phyloP scores from a whole-genome alignment of 2,797 vertebrate species.

The Coendou prehensilis region DNA sequence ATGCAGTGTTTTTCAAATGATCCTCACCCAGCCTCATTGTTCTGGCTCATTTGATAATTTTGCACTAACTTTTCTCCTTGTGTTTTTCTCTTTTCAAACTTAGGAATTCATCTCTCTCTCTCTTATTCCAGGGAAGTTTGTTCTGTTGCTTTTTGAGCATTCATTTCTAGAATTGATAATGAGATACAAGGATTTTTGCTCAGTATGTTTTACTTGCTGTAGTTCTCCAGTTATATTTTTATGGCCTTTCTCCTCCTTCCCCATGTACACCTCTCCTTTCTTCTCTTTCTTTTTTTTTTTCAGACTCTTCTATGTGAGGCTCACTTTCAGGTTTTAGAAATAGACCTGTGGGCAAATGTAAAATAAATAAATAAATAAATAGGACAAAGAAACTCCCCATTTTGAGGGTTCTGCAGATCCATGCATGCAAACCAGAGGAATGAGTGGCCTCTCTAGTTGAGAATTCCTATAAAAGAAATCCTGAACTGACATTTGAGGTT shows the following conservation, averaged over 20 bases:
- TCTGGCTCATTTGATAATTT: background rate
- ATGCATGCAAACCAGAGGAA: background rate
- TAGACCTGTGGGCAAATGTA: background rate
- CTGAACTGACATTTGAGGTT: background rate
- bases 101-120: background rate
- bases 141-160: background rate
- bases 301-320: background rate
- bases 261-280: background rate
- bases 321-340: background rate
- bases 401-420: background rate
- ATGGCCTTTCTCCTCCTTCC: background rate
- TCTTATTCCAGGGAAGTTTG: constrained; percentile 18
- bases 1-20: rapidly evolving
- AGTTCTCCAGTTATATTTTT: background rate
- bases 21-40: rapidly evolving
- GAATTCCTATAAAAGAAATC: background rate
- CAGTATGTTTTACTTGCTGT: background rate
- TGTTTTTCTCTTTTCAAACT: background rate
- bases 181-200: background rate
- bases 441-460: background rate
- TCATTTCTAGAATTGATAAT: constrained; percentile 7
- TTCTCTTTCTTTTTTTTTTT: background rate
- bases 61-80: background rate
- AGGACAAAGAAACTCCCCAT: background rate
- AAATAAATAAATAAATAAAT: background rate